Evolutionary conservation across 2,888 invertebrate genomes (phyloP).

Genomic region (Phlogophora meticulosa): DNA sequence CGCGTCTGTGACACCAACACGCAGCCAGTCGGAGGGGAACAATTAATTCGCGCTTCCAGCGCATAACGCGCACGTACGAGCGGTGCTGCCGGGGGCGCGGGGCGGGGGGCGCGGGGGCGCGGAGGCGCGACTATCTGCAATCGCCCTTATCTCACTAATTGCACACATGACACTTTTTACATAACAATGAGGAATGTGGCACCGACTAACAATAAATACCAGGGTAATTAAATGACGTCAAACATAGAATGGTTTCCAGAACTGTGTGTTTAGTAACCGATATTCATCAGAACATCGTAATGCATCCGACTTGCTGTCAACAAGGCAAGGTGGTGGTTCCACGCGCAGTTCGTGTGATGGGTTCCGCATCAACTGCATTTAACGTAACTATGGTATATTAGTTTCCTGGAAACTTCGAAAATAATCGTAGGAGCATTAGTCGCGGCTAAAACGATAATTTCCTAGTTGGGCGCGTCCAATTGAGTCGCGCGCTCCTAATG

Average conservation of each 20-base stretch:
- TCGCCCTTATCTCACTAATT: slow-evolving; percentile 53
- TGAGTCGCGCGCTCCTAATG: slow-evolving; percentile 55
- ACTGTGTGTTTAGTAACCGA: slow-evolving; percentile 27
- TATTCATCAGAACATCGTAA: slow-evolving; percentile 6
- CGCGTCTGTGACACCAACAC: slow-evolving; percentile 10
- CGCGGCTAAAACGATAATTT: slow-evolving; percentile 55
- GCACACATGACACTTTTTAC: slow-evolving; percentile 47
- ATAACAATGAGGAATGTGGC: slow-evolving; percentile 30
- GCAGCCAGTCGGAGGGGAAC: slow-evolving; percentile 33
- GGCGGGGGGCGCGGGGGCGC: slow-evolving; percentile 4
- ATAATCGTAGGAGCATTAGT: slow-evolving; percentile 43
- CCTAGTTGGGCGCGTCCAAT: slow-evolving; percentile 60
- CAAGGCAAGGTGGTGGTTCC: slow-evolving; percentile 33
- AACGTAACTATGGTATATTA: slow-evolving; percentile 36
- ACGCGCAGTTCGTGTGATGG: slow-evolving; percentile 32
- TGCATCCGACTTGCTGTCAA: slow-evolving; percentile 28
- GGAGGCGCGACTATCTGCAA: slow-evolving; percentile 26
- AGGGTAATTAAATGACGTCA: neutral
- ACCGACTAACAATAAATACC: neutral
- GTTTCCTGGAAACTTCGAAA: slow-evolving; percentile 44
- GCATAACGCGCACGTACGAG: slow-evolving; percentile 21
- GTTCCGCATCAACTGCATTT: slow-evolving; percentile 26
- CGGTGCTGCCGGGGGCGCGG: neutral
- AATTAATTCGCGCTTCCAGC: slow-evolving; percentile 50
- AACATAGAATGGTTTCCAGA: slow-evolving; percentile 24